These are phyloP conservation scores for Artibeus jamaicensis DNA, from an alignment of 2,797 vertebrate genomes.

Conservation along the genomic window DNA sequence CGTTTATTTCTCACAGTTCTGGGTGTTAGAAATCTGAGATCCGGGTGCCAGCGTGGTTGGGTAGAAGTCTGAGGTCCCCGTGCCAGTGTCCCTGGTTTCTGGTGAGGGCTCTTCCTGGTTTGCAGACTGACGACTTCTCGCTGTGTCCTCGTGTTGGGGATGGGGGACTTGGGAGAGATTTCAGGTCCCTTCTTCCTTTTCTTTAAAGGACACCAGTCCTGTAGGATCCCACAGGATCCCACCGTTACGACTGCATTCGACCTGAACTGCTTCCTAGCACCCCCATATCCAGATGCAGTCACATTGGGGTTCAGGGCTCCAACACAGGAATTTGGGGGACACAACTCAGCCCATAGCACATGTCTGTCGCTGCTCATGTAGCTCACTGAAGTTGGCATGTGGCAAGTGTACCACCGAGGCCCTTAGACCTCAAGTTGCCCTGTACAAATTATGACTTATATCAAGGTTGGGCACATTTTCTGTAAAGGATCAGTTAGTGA, in stretches of 20 bases:
- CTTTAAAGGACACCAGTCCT: background rate
- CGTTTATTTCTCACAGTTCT: background rate
- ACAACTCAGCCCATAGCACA: background rate
- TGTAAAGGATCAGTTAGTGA: background rate
- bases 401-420: background rate
- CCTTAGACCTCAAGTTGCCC: background rate
- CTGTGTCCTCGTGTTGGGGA: background rate
- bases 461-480: background rate
- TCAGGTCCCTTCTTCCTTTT: background rate
- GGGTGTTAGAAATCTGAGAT: background rate
- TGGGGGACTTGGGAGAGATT: background rate
- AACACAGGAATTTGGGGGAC: background rate
- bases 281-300: background rate
- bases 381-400: background rate
- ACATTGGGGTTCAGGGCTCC: background rate
- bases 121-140: no score
- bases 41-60: background rate
- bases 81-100: background rate
- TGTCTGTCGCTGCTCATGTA: rapidly evolving
- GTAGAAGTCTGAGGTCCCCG: background rate
- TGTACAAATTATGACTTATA: background rate
- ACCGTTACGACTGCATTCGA: background rate
- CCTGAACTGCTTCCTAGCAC: background rate
- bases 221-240: background rate
- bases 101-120: background rate